Evolutionary conservation across 64 coral and sea anemone species (phyloP).

Genomic region (Montipora foliosa): DNA sequence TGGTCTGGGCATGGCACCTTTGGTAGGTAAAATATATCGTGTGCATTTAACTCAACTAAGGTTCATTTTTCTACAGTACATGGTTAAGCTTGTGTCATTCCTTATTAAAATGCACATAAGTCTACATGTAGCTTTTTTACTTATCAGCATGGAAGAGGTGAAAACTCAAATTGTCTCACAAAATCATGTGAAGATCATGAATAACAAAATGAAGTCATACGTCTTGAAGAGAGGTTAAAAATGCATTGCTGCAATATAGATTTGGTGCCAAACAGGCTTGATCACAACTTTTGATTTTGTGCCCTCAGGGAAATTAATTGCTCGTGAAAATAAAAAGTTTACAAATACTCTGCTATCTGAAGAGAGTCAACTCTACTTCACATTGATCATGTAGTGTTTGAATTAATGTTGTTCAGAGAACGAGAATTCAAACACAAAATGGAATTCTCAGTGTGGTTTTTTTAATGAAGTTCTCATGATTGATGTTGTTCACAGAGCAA

Average conservation of each 20-base stretch:
- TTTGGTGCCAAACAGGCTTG: not conserved
- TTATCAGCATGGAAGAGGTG: not conserved
- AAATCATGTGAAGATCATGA: not conserved
- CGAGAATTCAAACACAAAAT: no score
- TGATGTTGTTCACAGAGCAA: no score
- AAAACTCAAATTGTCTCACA: not conserved
- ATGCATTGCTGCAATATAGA: not conserved
- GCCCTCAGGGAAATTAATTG: no score
- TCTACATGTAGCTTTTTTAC: not conserved
- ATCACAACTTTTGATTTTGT: not conserved
- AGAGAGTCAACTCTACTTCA: no score
- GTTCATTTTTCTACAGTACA: not conserved
- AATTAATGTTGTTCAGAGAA: no score
- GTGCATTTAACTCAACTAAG: not conserved
- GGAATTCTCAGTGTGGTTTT: no score
- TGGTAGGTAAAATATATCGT: constrained; percentile 6
- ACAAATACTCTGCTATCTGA: no score
- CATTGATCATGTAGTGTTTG: no score
- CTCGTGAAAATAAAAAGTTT: no score
- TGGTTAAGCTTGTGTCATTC: not conserved
- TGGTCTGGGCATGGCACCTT: constrained; percentile 36
- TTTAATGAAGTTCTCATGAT: no score
- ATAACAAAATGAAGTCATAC: not conserved
- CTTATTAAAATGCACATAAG: not conserved
- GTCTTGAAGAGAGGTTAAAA: not conserved